Evolutionary conservation across 2,113 vertebrate species (phyloP).

Genomic region (Lepus europaeus): DNA sequence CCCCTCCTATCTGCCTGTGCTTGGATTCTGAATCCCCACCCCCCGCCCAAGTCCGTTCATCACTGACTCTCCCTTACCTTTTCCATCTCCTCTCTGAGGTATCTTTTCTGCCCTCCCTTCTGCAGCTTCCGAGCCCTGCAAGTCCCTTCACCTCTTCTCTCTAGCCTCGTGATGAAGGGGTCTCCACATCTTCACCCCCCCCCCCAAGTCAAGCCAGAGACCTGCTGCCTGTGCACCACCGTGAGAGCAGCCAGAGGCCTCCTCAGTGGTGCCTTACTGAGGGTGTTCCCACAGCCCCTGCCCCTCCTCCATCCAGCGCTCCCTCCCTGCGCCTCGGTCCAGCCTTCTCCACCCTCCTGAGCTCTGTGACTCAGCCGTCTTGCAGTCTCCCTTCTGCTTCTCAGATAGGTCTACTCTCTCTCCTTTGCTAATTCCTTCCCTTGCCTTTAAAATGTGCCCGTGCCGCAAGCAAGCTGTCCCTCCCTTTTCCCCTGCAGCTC

Average conservation of each 20-base stretch:
- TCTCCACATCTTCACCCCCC: background rate
- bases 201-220: background rate
- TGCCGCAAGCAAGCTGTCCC: background rate
- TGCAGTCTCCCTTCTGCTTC: background rate
- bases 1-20: background rate
- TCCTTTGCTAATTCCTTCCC: background rate
- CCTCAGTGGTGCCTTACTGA: too few relatives aligned
- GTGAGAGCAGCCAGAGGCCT: background rate
- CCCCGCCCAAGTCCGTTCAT: background rate
- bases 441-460: background rate
- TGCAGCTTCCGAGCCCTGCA: background rate
- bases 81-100: background rate
- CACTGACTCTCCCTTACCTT: background rate
- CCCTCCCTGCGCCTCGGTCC: background rate
- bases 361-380: slow-evolving; percentile 24
- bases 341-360: slow-evolving; percentile 9
- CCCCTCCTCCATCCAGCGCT: background rate
- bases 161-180: background rate
- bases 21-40: background rate
- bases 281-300: background rate
- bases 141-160: slow-evolving; percentile 16
- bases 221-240: background rate
- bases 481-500: background rate
- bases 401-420: background rate
- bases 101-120: background rate